A percentile compares a stretch with the other conserved stretches of the same genome.
These are phyloP conservation scores for Plemyria rubiginata DNA, from an alignment of 2,888 invertebrate species.

Conservation along the genomic window DNA sequence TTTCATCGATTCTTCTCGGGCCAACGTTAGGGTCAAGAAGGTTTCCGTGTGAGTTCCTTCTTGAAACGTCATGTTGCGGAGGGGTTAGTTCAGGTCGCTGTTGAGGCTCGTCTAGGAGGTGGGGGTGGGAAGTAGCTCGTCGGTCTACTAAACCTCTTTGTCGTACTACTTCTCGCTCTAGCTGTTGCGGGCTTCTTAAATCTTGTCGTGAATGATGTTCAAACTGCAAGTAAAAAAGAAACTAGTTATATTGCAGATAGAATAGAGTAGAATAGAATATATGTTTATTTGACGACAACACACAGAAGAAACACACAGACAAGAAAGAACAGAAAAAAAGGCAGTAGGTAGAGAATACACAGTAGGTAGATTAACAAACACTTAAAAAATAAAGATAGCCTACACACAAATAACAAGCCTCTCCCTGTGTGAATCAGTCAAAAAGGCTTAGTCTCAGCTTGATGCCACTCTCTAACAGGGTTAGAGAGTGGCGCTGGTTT, in stretches of 20 bases:
- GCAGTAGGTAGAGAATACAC: too few species aligned
- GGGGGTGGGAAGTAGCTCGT: conserved; percentile 88
- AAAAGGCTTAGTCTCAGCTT: too few species aligned
- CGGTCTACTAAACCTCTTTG: conserved; percentile 83
- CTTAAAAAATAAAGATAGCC: too few species aligned
- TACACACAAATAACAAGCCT: too few species aligned
- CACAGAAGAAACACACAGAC: too few species aligned
- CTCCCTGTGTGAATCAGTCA: too few species aligned
- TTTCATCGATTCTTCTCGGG: conserved; percentile 71
- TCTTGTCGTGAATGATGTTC: conserved; percentile 79
- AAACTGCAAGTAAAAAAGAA: conserved; percentile 60
- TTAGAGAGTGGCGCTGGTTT: too few species aligned
- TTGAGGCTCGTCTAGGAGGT: conserved; percentile 83
- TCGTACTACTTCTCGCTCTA: conserved; percentile 85
- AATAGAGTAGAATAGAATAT: too few species aligned
- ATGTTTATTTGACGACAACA: too few species aligned
- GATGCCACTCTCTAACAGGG: too few species aligned
- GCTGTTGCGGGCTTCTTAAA: conserved; percentile 86
- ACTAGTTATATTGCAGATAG: background rate
- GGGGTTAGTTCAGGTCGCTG: conserved; percentile 67
- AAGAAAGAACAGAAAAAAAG: too few species aligned
- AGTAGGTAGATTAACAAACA: too few species aligned
- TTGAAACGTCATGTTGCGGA: conserved; percentile 69
- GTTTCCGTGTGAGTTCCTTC: conserved; percentile 86
- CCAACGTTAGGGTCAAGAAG: conserved; percentile 78